Base-by-base conservation (phyloP, 2,797 vertebrate genomes). In the Avahi laniger region DNA sequence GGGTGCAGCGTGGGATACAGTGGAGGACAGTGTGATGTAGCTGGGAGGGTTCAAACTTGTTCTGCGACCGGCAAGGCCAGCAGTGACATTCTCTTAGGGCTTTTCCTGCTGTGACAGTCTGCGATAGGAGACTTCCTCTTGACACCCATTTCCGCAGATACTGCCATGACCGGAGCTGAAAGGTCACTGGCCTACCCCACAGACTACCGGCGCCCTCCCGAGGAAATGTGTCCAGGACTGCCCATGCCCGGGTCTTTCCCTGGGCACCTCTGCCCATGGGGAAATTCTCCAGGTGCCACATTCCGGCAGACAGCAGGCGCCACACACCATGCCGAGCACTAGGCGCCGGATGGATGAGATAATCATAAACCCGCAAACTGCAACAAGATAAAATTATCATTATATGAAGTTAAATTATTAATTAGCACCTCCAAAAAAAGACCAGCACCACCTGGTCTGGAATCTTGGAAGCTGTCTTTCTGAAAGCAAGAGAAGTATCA, bases 351-450 rank as follows among this genome's bases (percentile, higher is more conserved):
- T 97, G 95, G 96, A 94, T 97, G 97, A 96, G 94, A 92, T 97
- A 95, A 97, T 97, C 97, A 97, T 79, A 97, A 94, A 97, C 88
- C 93, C 93, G 92, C 83, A 97, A 97, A 95, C 84, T 57, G 94
- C 96, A 97, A 94, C 87, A 86, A 97, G 97, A 97, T 96, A 98
- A 96, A 97, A 97, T 97, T 96, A 97, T 97, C 94, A 96, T 97
- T 97, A 96, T 91, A 89, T 96, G 91, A 93, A 97, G 96, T 92
- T 97, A 97, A 98, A 98, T 98, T 97, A 98, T 98, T 98, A 98
- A 98, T 97, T 97, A 98, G 96, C 83, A 96, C 96, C 96, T 98
- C 97, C 91, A 97, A 96, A 97, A 97, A 98, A 98, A 97, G 97
- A 95, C 95, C 89, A 75, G 78, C 89, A 97, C 97, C 97, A 98